Evolutionary conservation across 2,888 invertebrate genomes (phyloP).

Genomic region (Incurvaria masculella): DNA sequence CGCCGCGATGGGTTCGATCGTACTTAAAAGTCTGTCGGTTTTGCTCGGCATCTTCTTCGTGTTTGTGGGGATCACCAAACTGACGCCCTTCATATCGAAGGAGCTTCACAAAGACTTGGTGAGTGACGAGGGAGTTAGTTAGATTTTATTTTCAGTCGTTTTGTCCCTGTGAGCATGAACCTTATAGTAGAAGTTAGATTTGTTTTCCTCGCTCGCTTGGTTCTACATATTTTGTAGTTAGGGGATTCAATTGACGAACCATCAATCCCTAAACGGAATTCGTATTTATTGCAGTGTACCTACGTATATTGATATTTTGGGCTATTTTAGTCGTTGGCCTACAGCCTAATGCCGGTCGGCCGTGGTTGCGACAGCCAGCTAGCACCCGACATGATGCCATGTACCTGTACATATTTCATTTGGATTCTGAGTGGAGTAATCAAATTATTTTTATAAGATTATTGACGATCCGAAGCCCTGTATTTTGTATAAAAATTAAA

Average conservation of each 20-base stretch:
- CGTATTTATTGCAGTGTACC: too few species aligned
- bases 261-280: too few species aligned
- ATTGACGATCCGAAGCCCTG: too few species aligned
- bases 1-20: conserved; percentile 65
- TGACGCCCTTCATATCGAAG: conserved; percentile 88
- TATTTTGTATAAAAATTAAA: too few species aligned
- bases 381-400: not conserved
- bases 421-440: too few species aligned
- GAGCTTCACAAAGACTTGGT: conserved; percentile 97
- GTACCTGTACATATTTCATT: too few species aligned
- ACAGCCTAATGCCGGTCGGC: conserved; percentile 41
- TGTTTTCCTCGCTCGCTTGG: conserved; percentile 12
- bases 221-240: too few species aligned
- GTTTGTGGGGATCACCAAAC: conserved; percentile 90
- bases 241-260: too few species aligned
- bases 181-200: conserved; percentile 9
- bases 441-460: too few species aligned
- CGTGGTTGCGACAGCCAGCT: not conserved
- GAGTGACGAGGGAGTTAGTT: conserved; percentile 50
- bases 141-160: not conserved
- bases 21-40: conserved; percentile 86
- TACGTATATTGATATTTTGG: too few species aligned
- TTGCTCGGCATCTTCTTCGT: conserved; percentile 92
- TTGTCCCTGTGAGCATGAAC: conserved; percentile 4
- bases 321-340: conserved; percentile 55